Base-by-base conservation (phyloP, 2,888 invertebrate genomes). In the Thymelicus lineola region DNA sequence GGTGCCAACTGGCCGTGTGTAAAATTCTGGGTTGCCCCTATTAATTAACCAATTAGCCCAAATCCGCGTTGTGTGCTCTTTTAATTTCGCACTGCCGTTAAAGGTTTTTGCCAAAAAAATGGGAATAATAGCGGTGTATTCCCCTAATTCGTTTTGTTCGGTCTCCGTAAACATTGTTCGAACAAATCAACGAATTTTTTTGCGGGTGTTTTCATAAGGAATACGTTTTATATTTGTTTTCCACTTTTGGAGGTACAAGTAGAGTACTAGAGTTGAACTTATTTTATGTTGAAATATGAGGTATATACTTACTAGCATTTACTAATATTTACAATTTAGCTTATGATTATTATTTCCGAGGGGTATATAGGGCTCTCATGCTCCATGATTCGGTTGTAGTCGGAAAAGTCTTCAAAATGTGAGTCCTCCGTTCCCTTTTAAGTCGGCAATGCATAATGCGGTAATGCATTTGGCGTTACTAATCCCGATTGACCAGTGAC, bases 31-130 rank as follows among this genome's bases (percentile, higher is more conserved):
- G 78, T 78, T 79, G 75, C 77, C 86, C 86, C 90, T 91, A 91
- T 91, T 92, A 91, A 92, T 93, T 92, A 92, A 89, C 86, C 90
- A 92, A 92, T 93, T 92, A 91, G 84, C 81, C 85, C 80, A 82
- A 87, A 91, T 86, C 87, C 86, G 79, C 81, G 80, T 81, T 83
- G 80, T 85, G 83, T 83, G 85, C 86, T 85, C 84, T 89, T 91
- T 89, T 89, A 87, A 91, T 90, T 89, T 87, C 78, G 77, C 79
- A 76, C 81, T 78, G 77, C 80, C 84, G 81, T 85, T 86, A 83
- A 84, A 81, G 82, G 83, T 80, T 83, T 77, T 75, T 53, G 69
- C 70, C 63, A 64, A 82, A 85, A 86, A 88, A 87, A 86, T 83
- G 76, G 75, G 75, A 77, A 82, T 82, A 79, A 77, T 78, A 78